These are phyloP conservation scores for Acleris sparsana DNA, from an alignment of 2,888 invertebrate species.

Conservation along the genomic window DNA sequence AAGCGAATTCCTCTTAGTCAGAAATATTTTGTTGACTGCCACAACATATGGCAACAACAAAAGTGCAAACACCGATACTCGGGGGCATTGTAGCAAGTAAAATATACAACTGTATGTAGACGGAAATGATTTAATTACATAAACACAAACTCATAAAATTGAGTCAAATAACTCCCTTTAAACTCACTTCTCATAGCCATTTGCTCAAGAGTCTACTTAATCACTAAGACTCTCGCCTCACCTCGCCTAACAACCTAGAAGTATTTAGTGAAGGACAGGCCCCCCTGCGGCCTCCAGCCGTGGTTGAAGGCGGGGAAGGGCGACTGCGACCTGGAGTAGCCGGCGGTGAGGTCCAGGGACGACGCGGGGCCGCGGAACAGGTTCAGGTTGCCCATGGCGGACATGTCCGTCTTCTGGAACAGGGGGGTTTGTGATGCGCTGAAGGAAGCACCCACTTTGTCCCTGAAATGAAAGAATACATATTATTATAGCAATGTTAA, in stretches of 20 bases:
- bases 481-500: neutral
- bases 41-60: no score
- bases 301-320: conserved; percentile 47
- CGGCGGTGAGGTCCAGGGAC: conserved; percentile 58
- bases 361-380: conserved; percentile 45
- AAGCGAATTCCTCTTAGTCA: no score
- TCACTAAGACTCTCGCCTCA: no score
- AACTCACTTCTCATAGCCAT: no score
- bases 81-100: no score
- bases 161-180: no score
- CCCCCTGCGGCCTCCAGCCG: conserved; percentile 49
- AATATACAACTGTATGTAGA: no score
- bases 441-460: conserved; percentile 52
- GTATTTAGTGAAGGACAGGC: conserved; percentile 14
- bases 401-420: conserved; percentile 53
- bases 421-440: conserved; percentile 49
- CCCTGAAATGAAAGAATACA: conserved; percentile 40
- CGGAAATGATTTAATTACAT: no score
- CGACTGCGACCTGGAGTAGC: conserved; percentile 50
- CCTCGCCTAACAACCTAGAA: conserved; percentile 1
- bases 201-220: no score
- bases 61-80: no score
- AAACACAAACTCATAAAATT: no score
- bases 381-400: conserved; percentile 54
- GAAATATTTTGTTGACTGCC: no score